These are phyloP conservation scores for Cyphomyrus plagiostoma DNA, from an alignment of 2,113 vertebrate genomes.

Conservation along the genomic window DNA sequence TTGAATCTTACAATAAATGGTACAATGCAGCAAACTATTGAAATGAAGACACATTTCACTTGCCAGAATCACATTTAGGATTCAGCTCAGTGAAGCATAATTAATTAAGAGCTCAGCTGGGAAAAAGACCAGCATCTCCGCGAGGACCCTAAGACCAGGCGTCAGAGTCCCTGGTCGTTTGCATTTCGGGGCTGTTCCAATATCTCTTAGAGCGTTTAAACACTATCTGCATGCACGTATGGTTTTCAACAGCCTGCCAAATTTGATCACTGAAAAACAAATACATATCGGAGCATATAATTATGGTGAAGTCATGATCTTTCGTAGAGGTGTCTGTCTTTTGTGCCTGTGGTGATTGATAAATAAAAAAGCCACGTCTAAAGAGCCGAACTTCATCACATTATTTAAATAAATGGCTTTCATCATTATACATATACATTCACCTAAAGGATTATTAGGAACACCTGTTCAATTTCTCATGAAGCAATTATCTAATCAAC, in stretches of 20 bases:
- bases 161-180: not conserved
- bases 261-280: not conserved
- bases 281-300: not conserved
- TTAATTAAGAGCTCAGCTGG: not conserved
- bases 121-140: not conserved
- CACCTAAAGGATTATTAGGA: too few relatives aligned
- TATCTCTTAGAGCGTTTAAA: conserved; percentile 2
- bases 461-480: too few relatives aligned
- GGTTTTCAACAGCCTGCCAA: not conserved
- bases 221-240: not conserved
- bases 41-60: not conserved
- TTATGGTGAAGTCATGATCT: not conserved
- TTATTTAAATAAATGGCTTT: not conserved
- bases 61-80: conserved; percentile 1
- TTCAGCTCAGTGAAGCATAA: not conserved
- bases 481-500: too few relatives aligned
- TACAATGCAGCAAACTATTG: not conserved
- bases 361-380: not conserved
- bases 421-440: not conserved
- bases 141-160: not conserved
- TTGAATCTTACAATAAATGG: not conserved
- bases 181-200: not conserved
- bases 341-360: not conserved
- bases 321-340: not conserved
- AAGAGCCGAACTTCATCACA: not conserved